Evolutionary conservation across 2,113 vertebrate species (phyloP).

Genomic region (Mesoclemmys tuberculata): DNA sequence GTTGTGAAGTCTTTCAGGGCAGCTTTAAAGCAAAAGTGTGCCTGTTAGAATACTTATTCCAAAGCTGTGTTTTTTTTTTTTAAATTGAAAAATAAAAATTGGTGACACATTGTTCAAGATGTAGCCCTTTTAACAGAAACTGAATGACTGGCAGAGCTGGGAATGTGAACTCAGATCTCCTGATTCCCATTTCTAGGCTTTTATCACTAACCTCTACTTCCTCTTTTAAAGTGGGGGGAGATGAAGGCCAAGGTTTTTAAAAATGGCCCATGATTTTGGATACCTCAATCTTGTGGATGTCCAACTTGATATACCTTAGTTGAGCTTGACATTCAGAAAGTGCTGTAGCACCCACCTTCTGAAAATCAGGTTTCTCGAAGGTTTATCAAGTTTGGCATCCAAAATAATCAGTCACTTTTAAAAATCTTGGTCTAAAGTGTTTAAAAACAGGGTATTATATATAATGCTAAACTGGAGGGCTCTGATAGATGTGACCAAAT

Average conservation of each 20-base stretch:
- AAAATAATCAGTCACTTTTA: neutral
- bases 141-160: neutral
- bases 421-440: neutral
- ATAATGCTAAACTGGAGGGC: neutral
- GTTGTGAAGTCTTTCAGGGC: neutral
- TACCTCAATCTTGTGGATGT: neutral
- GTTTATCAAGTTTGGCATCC: fast-evolving
- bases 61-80: neutral
- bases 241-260: neutral
- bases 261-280: neutral
- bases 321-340: neutral
- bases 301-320: neutral
- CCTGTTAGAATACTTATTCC: neutral
- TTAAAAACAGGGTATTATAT: neutral
- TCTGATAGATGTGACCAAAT: neutral
- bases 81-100: neutral
- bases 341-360: neutral
- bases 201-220: neutral
- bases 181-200: neutral
- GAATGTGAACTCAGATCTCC: neutral
- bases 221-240: neutral
- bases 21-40: neutral
- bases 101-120: neutral
- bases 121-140: neutral
- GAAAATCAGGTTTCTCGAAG: neutral